phyloP scores from a whole-genome alignment of 2,888 invertebrate species.

The Steromphala cineraria region DNA sequence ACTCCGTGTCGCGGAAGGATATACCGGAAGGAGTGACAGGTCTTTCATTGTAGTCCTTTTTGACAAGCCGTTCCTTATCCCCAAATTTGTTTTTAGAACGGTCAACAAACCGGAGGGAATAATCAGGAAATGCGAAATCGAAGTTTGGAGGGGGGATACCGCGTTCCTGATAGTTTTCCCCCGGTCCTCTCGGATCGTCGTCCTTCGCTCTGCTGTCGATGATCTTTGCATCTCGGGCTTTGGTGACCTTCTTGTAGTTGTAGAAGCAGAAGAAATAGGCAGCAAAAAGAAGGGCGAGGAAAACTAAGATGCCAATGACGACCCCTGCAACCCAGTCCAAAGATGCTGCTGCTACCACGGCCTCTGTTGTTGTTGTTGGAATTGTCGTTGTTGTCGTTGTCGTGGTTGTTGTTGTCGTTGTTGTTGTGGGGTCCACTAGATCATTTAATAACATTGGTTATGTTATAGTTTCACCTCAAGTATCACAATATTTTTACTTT shows the following conservation, averaged over 20 bases:
- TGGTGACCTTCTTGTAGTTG: slow-evolving; percentile 44
- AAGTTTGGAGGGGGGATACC: slow-evolving; percentile 19
- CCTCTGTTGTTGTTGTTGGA: neutral
- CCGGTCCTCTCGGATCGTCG: neutral
- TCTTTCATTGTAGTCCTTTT: neutral
- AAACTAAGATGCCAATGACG: slow-evolving; percentile 33
- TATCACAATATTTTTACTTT: too few relatives aligned
- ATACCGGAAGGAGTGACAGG: slow-evolving; percentile 22
- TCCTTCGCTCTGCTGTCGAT: slow-evolving; percentile 14
- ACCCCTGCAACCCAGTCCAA: slow-evolving; percentile 33
- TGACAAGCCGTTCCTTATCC: neutral
- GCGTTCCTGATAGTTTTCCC: neutral
- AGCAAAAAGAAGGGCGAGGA: slow-evolving; percentile 39
- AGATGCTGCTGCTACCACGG: neutral
- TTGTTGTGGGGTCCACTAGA: too few relatives aligned
- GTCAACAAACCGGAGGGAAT: neutral
- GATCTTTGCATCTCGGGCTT: slow-evolving; percentile 33
- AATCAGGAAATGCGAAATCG: slow-evolving; percentile 22
- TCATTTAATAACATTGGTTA: too few relatives aligned
- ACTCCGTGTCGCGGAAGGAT: slow-evolving; percentile 22
- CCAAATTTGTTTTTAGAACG: neutral
- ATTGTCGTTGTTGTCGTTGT: too few relatives aligned
- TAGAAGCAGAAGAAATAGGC: slow-evolving; percentile 36
- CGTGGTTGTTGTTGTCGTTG: too few relatives aligned
- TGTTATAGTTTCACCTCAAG: too few relatives aligned